Percentiles rank a stretch among this genome's conserved stretches.
These are phyloP conservation scores for Electrophaes corylata DNA, from an alignment of 2,888 invertebrate genomes.

Conservation along the genomic window DNA sequence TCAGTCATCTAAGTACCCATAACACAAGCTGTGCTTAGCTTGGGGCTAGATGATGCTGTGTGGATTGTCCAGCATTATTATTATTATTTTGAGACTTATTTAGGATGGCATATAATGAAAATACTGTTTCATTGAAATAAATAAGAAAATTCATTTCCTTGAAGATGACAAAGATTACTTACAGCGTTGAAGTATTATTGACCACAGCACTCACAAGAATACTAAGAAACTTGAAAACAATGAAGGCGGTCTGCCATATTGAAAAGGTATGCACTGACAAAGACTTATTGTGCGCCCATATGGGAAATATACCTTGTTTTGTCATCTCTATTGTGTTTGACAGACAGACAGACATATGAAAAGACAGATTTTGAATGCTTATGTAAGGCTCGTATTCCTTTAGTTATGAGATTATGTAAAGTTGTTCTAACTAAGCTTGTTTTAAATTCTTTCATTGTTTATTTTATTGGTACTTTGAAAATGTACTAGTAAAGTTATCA, in stretches of 20 bases:
- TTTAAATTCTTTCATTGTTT: constrained; percentile 30
- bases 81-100: no score
- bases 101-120: no score
- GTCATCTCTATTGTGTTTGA: constrained; percentile 76
- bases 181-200: constrained; percentile 4
- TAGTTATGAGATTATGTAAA: constrained; percentile 49
- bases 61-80: no score
- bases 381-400: constrained; percentile 64
- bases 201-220: constrained; percentile 34
- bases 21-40: no score
- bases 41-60: no score
- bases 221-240: constrained; percentile 62
- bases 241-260: constrained; percentile 56
- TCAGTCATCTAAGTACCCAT: no score
- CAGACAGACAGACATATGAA: constrained; percentile 81
- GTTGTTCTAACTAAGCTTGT: constrained; percentile 34
- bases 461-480: background rate
- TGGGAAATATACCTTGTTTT: constrained; percentile 81
- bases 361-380: constrained; percentile 78
- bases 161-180: constrained; percentile 21
- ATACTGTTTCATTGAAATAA: background rate
- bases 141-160: constrained; percentile 20
- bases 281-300: constrained; percentile 76
- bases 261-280: constrained; percentile 63
- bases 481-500: background rate